Conservation (phyloP, 2,113 vertebrate genomes). For the Willisornis vidua region DNA sequence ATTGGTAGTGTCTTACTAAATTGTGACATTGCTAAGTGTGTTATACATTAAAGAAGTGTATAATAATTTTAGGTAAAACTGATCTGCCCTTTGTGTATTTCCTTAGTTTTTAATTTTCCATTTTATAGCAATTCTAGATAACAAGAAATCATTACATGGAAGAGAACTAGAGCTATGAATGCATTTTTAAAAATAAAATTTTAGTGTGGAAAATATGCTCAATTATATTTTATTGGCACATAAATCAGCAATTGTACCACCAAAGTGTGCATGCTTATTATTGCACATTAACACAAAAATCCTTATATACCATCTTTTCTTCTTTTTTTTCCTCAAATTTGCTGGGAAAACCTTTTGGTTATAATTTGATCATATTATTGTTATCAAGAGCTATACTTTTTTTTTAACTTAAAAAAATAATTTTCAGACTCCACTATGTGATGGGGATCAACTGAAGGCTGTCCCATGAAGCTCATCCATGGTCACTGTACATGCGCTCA, state of each 20-base stretch:
- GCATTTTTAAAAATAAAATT: constrained; percentile 22
- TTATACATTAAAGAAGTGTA: not conserved
- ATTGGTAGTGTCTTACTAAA: not conserved
- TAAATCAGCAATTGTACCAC: constrained; percentile 67
- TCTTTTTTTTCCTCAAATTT: constrained; percentile 17
- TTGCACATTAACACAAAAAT: constrained; percentile 75
- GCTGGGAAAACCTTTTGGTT: constrained; percentile 53
- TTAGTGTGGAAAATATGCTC: constrained; percentile 63
- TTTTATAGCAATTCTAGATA: constrained; percentile 40
- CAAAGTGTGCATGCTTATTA: constrained; percentile 77
- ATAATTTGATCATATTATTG: not conserved
- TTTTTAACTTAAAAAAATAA: constrained; percentile 79
- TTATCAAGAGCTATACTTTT: constrained; percentile 51
- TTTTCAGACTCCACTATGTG: constrained; percentile 57
- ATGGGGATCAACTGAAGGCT: constrained; percentile 57
- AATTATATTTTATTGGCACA: constrained; percentile 70
- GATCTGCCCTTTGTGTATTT: constrained; percentile 42
- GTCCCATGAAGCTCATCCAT: constrained; percentile 51
- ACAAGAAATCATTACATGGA: constrained; percentile 8
- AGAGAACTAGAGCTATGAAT: constrained; percentile 3
- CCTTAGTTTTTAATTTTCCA: constrained; percentile 3
- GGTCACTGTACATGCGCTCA: constrained; percentile 68
- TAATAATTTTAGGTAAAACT: constrained; percentile 9
- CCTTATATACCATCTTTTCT: not conserved
- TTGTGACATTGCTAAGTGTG: constrained; percentile 8